Conservation (phyloP, 2,113 vertebrate genomes). For the Electrona antarctica region DNA sequence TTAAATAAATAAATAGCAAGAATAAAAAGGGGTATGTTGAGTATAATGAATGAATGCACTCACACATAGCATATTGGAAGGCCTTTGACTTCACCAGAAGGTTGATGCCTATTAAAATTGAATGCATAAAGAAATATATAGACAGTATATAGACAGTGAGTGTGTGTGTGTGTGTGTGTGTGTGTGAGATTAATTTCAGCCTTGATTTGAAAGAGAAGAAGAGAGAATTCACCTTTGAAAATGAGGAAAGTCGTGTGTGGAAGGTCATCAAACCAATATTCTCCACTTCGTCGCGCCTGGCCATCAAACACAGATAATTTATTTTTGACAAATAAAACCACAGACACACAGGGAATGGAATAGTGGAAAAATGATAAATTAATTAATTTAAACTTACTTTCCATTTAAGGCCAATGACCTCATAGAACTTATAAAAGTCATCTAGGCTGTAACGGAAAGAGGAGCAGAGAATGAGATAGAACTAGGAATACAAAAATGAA, state of each 20-base stretch:
- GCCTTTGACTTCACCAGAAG: conserved; percentile 92
- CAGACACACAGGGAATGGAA: neutral
- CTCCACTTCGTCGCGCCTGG: conserved; percentile 87
- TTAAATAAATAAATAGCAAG: too few relatives aligned
- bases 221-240: conserved; percentile 85
- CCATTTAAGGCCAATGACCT: conserved; percentile 95
- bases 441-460: conserved; percentile 82
- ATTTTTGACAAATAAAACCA: conserved; percentile 2
- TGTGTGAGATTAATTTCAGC: neutral
- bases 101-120: conserved; percentile 86
- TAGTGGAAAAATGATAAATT: neutral
- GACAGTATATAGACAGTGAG: too few relatives aligned
- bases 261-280: conserved; percentile 97
- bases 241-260: conserved; percentile 94
- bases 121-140: neutral
- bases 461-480: conserved; percentile 15
- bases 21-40: neutral
- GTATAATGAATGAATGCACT: conserved; percentile 69
- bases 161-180: too few relatives aligned
- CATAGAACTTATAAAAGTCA: conserved; percentile 96
- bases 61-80: conserved; percentile 97
- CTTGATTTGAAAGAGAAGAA: neutral
- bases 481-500: too few relatives aligned
- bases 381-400: conserved; percentile 79
- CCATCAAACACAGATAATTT: conserved; percentile 30